These are phyloP conservation scores for Hyposmocoma kahamanoa DNA, from an alignment of 1,140 invertebrate genomes.

Conservation along the genomic window DNA sequence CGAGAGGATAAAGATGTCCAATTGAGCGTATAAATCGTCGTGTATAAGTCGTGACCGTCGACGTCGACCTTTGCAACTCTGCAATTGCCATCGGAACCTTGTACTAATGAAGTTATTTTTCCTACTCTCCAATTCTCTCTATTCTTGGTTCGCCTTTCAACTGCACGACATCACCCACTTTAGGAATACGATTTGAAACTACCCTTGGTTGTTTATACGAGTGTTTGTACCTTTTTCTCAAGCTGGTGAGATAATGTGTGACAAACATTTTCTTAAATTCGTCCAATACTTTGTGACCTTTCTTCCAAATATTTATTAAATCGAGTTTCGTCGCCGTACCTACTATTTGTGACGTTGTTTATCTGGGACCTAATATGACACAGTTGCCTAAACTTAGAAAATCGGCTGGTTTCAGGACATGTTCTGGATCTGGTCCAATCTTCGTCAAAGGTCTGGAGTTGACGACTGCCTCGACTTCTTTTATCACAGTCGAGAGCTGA, in stretches of 20 bases:
- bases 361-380: background rate
- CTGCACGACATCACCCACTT: slow-evolving; percentile 9
- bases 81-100: slow-evolving; percentile 1
- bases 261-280: slow-evolving; percentile 11
- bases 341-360: background rate
- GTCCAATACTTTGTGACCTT: background rate
- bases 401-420: slow-evolving; percentile 6
- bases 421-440: background rate
- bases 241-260: slow-evolving; percentile 1
- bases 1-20: no score
- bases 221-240: slow-evolving; percentile 3
- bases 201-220: background rate
- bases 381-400: background rate
- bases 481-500: slow-evolving; percentile 5
- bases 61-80: slow-evolving; percentile 8
- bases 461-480: slow-evolving; percentile 9
- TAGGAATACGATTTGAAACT: background rate
- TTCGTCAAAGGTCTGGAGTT: slow-evolving; percentile 7
- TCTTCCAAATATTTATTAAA: slow-evolving; percentile 8
- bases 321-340: background rate
- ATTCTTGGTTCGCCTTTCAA: background rate
- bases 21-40: slow-evolving; percentile 1
- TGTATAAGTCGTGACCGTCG: background rate
- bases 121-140: slow-evolving; percentile 8
- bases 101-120: background rate